Evolutionary conservation across 2,797 vertebrate species (phyloP).

Genomic region (Glossophaga mutica): DNA sequence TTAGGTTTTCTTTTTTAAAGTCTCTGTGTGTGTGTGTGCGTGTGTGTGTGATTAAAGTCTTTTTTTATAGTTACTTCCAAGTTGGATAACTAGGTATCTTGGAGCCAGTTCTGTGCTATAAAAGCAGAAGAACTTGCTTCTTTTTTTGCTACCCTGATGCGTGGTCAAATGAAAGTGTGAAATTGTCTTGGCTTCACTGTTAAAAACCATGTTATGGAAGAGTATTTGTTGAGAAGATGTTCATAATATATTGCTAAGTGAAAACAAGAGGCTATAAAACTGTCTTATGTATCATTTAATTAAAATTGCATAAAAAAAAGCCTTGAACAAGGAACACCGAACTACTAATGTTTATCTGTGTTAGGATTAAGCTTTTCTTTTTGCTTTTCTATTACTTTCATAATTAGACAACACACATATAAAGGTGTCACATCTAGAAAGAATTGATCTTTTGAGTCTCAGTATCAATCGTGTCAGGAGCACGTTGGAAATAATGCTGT

Average conservation of each 20-base stretch:
- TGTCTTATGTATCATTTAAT: background rate
- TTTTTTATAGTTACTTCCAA: background rate
- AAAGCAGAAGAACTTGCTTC: conserved; percentile 8
- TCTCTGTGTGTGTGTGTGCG: too few species aligned
- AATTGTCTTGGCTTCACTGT: conserved; percentile 1
- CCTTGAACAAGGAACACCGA: background rate
- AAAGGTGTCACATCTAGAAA: background rate
- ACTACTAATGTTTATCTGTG: background rate
- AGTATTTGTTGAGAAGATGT: conserved; percentile 24
- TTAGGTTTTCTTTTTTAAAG: conserved; percentile 19
- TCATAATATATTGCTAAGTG: conserved; percentile 9
- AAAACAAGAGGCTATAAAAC: conserved; percentile 13
- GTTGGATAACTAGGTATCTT: background rate
- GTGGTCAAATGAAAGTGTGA: background rate
- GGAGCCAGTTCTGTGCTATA: background rate
- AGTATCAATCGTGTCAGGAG: background rate
- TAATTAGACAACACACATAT: background rate
- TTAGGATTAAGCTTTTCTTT: conserved; percentile 19
- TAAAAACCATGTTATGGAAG: conserved; percentile 18
- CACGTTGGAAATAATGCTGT: background rate
- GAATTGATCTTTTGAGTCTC: background rate
- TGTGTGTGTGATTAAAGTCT: too few species aligned
- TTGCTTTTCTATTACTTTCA: background rate
- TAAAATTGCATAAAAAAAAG: background rate
- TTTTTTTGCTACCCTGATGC: background rate